phyloP scores from a whole-genome alignment of 2,113 vertebrate species.

The Sakesphorus luctuosus region DNA sequence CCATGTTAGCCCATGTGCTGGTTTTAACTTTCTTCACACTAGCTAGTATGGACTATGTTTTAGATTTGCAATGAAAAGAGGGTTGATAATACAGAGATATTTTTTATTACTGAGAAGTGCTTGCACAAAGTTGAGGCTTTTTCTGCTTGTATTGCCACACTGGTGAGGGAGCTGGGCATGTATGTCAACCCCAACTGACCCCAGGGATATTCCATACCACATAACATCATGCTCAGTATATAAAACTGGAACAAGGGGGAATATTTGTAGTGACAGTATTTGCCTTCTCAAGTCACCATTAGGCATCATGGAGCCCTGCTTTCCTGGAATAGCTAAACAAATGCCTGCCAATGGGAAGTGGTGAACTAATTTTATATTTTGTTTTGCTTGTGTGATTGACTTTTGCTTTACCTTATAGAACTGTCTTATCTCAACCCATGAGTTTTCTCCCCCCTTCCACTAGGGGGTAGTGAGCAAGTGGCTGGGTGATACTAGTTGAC shows the following conservation, averaged over 20 bases:
- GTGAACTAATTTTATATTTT: background rate
- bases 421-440: background rate
- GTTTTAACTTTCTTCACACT: background rate
- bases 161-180: rapidly evolving
- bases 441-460: background rate
- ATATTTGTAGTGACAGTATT: background rate
- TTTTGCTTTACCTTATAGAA: background rate
- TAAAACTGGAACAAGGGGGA: background rate
- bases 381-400: background rate
- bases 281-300: background rate
- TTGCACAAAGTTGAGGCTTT: background rate
- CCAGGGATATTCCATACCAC: rapidly evolving
- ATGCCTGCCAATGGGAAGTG: background rate
- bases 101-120: background rate
- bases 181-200: background rate
- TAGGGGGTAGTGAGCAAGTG: background rate
- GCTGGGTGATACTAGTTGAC: background rate
- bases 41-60: background rate
- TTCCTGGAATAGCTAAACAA: too few species aligned
- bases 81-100: background rate
- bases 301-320: background rate
- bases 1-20: background rate
- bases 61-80: background rate
- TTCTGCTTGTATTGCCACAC: background rate
- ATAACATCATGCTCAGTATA: background rate